These are phyloP conservation scores for Tautogolabrus adspersus DNA, from an alignment of 2,113 vertebrate species.

Conservation along the genomic window DNA sequence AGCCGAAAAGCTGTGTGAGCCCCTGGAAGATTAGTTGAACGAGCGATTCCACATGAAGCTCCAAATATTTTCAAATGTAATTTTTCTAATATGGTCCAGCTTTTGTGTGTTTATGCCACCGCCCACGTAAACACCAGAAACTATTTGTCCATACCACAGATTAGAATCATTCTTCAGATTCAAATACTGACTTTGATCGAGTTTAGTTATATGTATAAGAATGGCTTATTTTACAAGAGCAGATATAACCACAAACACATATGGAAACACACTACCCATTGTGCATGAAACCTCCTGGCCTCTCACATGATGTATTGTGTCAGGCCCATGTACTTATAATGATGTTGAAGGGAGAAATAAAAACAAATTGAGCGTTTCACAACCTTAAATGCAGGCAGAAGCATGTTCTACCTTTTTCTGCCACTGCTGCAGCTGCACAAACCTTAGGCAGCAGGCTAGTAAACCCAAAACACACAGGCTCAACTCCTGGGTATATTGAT, in stretches of 20 bases:
- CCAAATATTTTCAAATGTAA: slow-evolving; percentile 32
- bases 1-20: slow-evolving; percentile 5
- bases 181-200: slow-evolving; percentile 55
- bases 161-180: slow-evolving; percentile 45
- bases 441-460: background rate
- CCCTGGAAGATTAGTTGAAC: slow-evolving; percentile 16
- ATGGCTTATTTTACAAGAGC: slow-evolving; percentile 56
- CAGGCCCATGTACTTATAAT: slow-evolving; percentile 29
- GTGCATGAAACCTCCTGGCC: slow-evolving; percentile 17
- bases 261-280: slow-evolving; percentile 45
- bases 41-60: slow-evolving; percentile 43
- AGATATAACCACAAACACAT: slow-evolving; percentile 51
- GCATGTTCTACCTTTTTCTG: slow-evolving; percentile 8
- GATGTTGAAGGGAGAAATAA: slow-evolving; percentile 60
- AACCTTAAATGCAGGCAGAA: slow-evolving; percentile 4
- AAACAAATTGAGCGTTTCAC: slow-evolving; percentile 52
- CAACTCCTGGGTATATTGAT: background rate
- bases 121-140: slow-evolving; percentile 60
- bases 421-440: background rate
- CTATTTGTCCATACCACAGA: slow-evolving; percentile 46
- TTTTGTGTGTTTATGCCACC: slow-evolving; percentile 50
- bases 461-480: background rate
- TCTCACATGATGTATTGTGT: slow-evolving; percentile 13
- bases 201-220: slow-evolving; percentile 42
- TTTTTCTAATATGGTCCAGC: slow-evolving; percentile 45